Evolutionary conservation across 2,797 vertebrate genomes (phyloP), one percentile per base, ranked within the genome.

Genomic region (Columba guinea): DNA sequence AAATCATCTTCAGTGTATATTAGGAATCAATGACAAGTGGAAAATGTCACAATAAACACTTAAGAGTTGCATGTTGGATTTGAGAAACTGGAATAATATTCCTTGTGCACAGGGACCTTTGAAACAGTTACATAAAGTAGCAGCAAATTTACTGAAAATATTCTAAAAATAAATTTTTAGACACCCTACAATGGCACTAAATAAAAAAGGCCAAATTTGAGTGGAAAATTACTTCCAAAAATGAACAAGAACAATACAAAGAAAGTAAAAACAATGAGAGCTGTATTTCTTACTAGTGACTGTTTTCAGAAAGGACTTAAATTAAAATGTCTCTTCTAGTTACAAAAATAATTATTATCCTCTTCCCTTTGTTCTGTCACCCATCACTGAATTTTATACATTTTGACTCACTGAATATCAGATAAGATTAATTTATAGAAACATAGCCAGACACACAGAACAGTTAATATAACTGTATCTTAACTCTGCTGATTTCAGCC

Each of bases 291-390:
- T 85, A 80, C 48, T 90, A 91, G 41, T 48, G 64, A 71, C 85
- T 96, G 69, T 95, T 96, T 97, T 94, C 93, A 97, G 75, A 95
- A 97, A 91, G 5, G 7, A 70, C 65, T 93, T 91, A 79, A 95
- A 96, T 81, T 86, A 94, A 97, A 95, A 92, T n/a, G 44, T 37
- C 51, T 93, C 65, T 93, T 83, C 63, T 79, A 52, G 35, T 94
- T 84, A 67, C 16, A 83, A 91, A 46, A 84, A 58, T 52, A 14
- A 39, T 74, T 92, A 74, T 84, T 52, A 86, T 37, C n/a, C 78
- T 71, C 35, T 71, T 89, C 59, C 65, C 35, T 87, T 90, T 82
- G 58, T 74, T 94, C 87, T 82, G 83, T 51, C 65, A 85, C 44
- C 68, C 49, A 19, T 82, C 81, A 64, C 59, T 69, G 76, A 58